phyloP scores from a whole-genome alignment of 2,888 invertebrate species.

The Xylophagus ater region DNA sequence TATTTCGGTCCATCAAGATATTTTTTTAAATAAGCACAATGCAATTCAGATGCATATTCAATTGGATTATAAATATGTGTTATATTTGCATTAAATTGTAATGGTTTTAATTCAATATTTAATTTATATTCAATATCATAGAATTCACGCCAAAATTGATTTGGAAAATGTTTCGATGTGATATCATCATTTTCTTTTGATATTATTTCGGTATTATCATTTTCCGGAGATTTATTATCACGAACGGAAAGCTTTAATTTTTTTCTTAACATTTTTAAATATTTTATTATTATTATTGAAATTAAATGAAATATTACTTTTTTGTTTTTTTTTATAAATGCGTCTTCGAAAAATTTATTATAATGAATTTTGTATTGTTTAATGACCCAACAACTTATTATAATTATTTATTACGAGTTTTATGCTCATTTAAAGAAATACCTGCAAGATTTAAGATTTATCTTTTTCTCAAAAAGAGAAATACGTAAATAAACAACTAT shows the following conservation, averaged over 20 bases:
- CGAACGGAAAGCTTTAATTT: neutral
- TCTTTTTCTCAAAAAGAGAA: too few relatives aligned
- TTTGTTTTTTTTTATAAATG: too few relatives aligned
- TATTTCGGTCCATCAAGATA: conserved; percentile 56
- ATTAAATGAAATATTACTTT: too few relatives aligned
- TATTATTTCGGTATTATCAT: too few relatives aligned
- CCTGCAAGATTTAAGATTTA: too few relatives aligned
- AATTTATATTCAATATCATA: conserved; percentile 27
- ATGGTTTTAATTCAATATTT: conserved; percentile 21
- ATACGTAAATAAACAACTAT: too few relatives aligned
- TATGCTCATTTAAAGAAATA: too few relatives aligned
- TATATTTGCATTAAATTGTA: conserved; percentile 18
- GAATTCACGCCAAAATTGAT: conserved; percentile 29
- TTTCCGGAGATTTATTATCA: neutral
- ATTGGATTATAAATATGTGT: conserved; percentile 67
- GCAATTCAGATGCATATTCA: conserved; percentile 69
- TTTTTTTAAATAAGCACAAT: conserved; percentile 61
- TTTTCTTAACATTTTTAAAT: neutral
- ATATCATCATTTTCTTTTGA: conserved; percentile 5
- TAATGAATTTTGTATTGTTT: too few relatives aligned
- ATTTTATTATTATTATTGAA: neutral
- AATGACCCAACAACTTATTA: too few relatives aligned
- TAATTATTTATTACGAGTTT: too few relatives aligned
- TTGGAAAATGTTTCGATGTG: conserved; percentile 19
- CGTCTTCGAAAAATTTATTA: too few relatives aligned